Base-by-base conservation (phyloP, 2,888 invertebrate species). In the Agriopis marginaria region DNA sequence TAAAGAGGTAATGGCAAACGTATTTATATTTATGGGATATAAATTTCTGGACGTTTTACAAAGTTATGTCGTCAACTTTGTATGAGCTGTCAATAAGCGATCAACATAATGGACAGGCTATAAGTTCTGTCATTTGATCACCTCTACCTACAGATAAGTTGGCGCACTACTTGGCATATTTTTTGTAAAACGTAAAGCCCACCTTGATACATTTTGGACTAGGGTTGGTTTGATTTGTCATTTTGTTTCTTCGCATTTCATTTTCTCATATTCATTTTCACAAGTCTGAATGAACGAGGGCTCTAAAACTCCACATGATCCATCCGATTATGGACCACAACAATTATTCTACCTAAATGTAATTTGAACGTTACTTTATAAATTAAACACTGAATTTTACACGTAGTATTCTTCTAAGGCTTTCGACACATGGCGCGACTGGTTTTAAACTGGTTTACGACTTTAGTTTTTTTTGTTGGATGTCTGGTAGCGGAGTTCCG, bases 271-370 rank as follows among this genome's bases (percentile, higher is more conserved):
- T 45, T 45, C 45, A 45, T 42, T 42, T 40, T 58, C 11, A 45
- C 3, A 59, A 60, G 14, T 60, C 49, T 60, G 60, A 60, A 49
- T 60, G 49, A 60, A 40, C 60, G 49, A 60, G 10, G 10, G 40
- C 40, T 60, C 60, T 59, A 10, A 32, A 49, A 32, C 10, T 56
- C 11, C 42, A 7, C 9, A 42, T 42, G 9, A 42, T 42, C 9
- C 9, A 42, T 42, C 9, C 7, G 0, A 9, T 42, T 8, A 1
- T 10, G 9, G 9, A 9, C 7, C 9, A 42, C 42, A 42, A 42
- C 6, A 32, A 12, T 12, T 2, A 32, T n/a, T 39, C n/a, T 55
- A 44, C 9, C 11, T 56, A 56, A 56, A 44, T 11, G 8, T 42
- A 56, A 42, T 56, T 56, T 56, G 44, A 56, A 56, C 44, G 14